Evolutionary conservation across 2,888 invertebrate species (phyloP).

Genomic region (Dicranocentrus wangi): DNA sequence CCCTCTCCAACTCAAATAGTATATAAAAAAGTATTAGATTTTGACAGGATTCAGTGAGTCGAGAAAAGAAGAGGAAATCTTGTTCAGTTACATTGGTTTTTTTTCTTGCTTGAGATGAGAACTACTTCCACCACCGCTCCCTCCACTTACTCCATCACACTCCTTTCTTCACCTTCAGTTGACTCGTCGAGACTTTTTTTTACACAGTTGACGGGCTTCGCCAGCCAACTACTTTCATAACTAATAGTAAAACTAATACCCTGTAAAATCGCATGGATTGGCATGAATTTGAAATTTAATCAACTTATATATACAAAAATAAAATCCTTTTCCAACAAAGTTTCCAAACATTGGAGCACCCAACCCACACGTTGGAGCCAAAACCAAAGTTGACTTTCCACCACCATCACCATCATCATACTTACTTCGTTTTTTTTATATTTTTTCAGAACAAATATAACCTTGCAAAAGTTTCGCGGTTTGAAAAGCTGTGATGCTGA

Average conservation of each 20-base stretch:
- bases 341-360: constrained; percentile 7
- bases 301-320: constrained; percentile 27
- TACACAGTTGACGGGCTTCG: not conserved
- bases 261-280: constrained; percentile 17
- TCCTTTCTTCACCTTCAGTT: not conserved
- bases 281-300: constrained; percentile 55
- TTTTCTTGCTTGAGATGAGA: constrained; percentile 4
- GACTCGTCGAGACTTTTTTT: not conserved
- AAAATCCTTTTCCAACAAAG: not conserved
- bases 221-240: constrained; percentile 6
- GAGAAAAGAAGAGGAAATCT: constrained; percentile 16
- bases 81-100: constrained; percentile 4
- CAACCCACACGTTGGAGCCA: too few relatives aligned
- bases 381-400: too few relatives aligned
- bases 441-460: too few relatives aligned
- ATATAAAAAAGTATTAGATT: constrained; percentile 21
- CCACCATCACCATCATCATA: too few relatives aligned
- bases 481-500: too few relatives aligned
- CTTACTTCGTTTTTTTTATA: too few relatives aligned
- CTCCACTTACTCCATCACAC: constrained; percentile 4
- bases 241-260: constrained; percentile 26
- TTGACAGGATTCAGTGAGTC: constrained; percentile 36
- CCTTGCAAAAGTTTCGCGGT: too few relatives aligned
- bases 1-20: not conserved
- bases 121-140: not conserved